A percentile compares a stretch with the other conserved stretches of the same genome.
These are phyloP conservation scores for Onychomys torridus DNA, from an alignment of 2,797 vertebrate species.

Conservation along the genomic window DNA sequence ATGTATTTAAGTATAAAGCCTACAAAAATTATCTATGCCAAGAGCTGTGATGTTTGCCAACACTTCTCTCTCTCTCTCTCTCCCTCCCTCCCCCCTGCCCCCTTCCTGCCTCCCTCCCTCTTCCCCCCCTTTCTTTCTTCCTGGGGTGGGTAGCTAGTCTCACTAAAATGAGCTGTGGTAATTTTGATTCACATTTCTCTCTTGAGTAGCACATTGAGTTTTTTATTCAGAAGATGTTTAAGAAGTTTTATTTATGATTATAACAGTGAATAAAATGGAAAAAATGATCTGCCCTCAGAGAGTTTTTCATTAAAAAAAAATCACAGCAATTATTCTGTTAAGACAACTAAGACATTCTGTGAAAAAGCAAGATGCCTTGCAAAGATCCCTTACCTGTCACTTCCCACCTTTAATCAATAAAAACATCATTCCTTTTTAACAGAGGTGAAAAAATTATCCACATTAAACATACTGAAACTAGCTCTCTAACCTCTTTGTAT, in stretches of 20 bases:
- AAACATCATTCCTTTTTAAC: background rate
- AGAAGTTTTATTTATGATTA: conserved; percentile 3
- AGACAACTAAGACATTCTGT: background rate
- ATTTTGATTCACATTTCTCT: background rate
- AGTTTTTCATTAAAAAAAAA: background rate
- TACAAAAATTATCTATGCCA: conserved; percentile 16
- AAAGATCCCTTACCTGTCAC: background rate
- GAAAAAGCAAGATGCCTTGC: background rate
- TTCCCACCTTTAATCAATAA: background rate
- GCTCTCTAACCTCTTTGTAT: background rate
- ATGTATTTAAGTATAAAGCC: conserved; percentile 24
- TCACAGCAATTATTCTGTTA: background rate
- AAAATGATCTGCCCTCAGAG: background rate
- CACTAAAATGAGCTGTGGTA: background rate
- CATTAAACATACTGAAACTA: background rate
- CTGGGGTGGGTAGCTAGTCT: background rate
- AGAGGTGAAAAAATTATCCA: background rate
- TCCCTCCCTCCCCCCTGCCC: too few species aligned
- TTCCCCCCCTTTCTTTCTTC: too few species aligned
- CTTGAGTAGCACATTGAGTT: background rate
- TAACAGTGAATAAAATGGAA: background rate
- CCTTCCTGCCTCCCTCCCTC: too few species aligned
- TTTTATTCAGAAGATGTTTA: conserved; percentile 1
- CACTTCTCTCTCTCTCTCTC: too few species aligned
- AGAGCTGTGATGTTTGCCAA: background rate